phyloP scores from a whole-genome alignment of 2,113 vertebrate species.

The Burhinus bistriatus region DNA sequence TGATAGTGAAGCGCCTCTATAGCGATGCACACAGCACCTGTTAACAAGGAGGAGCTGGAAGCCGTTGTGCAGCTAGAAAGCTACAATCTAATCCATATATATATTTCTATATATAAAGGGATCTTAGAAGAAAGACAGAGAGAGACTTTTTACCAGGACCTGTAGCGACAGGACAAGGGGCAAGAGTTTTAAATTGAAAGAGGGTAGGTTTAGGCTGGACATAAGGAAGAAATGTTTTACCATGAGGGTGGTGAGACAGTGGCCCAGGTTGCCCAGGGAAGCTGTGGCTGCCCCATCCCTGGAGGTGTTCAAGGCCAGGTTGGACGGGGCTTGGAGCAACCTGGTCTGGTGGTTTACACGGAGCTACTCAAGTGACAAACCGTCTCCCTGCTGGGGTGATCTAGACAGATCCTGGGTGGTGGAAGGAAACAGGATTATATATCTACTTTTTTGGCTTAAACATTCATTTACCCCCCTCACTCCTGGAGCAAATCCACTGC shows the following conservation, averaged over 20 bases:
- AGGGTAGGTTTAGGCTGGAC: background rate
- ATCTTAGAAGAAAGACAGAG: background rate
- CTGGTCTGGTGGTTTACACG: too few relatives aligned
- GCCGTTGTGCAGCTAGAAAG: too few relatives aligned
- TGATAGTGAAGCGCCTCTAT: background rate
- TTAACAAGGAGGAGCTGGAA: background rate
- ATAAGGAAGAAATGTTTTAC: background rate
- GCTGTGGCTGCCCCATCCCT: background rate
- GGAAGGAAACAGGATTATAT: too few relatives aligned
- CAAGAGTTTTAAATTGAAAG: background rate
- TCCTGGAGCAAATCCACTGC: too few relatives aligned
- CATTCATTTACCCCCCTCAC: too few relatives aligned
- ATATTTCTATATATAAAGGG: background rate
- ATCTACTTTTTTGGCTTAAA: too few relatives aligned
- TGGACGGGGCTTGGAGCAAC: background rate
- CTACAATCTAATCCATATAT: too few relatives aligned
- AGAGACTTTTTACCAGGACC: background rate
- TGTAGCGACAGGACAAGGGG: background rate
- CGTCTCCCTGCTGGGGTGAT: too few relatives aligned
- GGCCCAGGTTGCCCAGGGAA: too few relatives aligned
- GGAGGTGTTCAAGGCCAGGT: background rate
- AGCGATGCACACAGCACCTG: too few relatives aligned
- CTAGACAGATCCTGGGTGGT: too few relatives aligned
- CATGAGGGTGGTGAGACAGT: background rate
- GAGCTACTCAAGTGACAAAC: too few relatives aligned